A percentile compares a stretch with the other conserved stretches of the same genome.
Conservation (phyloP, 2,113 vertebrate species). For the Oophaga pumilio region DNA sequence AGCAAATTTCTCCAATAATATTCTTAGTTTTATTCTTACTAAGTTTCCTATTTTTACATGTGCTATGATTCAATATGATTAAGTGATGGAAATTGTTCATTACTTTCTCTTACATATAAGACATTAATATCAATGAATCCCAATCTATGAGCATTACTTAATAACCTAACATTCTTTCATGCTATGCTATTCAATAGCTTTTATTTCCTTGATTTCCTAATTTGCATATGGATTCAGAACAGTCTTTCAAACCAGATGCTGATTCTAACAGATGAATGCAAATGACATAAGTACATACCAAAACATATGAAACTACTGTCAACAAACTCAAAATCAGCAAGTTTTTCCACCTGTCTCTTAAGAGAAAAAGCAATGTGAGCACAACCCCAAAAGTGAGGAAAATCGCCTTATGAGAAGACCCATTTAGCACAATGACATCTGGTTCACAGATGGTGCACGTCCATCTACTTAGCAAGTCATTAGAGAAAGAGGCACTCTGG, state of each 20-base stretch:
- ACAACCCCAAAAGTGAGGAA: slow-evolving; percentile 41
- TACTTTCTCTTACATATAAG: not conserved
- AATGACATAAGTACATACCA: slow-evolving; percentile 52
- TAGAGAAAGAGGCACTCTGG: slow-evolving; percentile 19
- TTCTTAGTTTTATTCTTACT: too few species aligned
- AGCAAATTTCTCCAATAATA: too few species aligned
- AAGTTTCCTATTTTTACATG: too few species aligned
- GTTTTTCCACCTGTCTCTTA: slow-evolving; percentile 48
- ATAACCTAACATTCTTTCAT: not conserved
- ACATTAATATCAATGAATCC: not conserved
- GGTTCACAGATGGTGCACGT: slow-evolving; percentile 51
- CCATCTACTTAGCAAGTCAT: slow-evolving; percentile 41
- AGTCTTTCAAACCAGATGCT: slow-evolving; percentile 49
- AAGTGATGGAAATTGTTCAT: not conserved
- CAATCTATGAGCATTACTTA: not conserved
- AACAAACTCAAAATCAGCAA: slow-evolving; percentile 55
- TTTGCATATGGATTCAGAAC: not conserved
- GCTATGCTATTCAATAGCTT: slow-evolving; percentile 7
- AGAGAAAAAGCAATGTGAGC: slow-evolving; percentile 33
- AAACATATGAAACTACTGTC: slow-evolving; percentile 42
- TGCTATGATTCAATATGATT: too few species aligned
- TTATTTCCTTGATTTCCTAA: not conserved
- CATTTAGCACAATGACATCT: slow-evolving; percentile 52
- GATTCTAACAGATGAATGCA: slow-evolving; percentile 48
- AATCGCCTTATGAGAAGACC: slow-evolving; percentile 46